Evolutionary conservation across 2,888 invertebrate genomes (phyloP).

Genomic region (Tortricodes alternella): DNA sequence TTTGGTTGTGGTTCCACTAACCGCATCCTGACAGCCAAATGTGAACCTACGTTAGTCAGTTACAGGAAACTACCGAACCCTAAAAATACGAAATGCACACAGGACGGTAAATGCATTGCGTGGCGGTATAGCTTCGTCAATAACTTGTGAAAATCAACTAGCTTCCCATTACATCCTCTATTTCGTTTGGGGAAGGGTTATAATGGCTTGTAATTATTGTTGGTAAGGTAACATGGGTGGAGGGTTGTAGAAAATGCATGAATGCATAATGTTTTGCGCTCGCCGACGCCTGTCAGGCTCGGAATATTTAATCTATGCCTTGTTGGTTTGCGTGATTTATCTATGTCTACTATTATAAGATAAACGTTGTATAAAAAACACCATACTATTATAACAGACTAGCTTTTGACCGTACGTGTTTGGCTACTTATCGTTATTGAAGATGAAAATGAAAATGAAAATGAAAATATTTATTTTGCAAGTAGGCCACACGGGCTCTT

Average conservation of each 20-base stretch:
- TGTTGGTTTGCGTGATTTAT: slow-evolving; percentile 34
- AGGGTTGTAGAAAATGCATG: slow-evolving; percentile 37
- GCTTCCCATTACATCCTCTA: neutral
- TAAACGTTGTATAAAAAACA: slow-evolving; percentile 1
- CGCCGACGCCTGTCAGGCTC: slow-evolving; percentile 27
- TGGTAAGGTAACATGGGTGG: neutral
- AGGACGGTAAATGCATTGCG: slow-evolving; percentile 7
- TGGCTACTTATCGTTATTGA: no score
- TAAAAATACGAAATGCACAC: neutral
- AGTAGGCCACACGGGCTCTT: no score
- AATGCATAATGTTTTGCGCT: slow-evolving; percentile 37
- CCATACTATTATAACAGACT: no score
- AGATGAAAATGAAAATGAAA: no score
- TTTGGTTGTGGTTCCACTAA: neutral
- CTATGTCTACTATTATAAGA: slow-evolving; percentile 5
- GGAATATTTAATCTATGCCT: slow-evolving; percentile 39
- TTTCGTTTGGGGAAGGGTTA: neutral
- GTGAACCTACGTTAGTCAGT: neutral
- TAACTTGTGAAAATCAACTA: neutral
- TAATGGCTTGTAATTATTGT: slow-evolving; percentile 3
- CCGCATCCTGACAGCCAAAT: neutral
- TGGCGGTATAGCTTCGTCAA: neutral
- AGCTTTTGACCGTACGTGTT: no score
- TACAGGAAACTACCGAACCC: neutral
- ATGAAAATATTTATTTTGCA: no score